A percentile compares a stretch with the other conserved stretches of the same genome.
These are phyloP conservation scores for Desoria tigrina DNA, from an alignment of 2,888 invertebrate genomes.

Conservation along the genomic window DNA sequence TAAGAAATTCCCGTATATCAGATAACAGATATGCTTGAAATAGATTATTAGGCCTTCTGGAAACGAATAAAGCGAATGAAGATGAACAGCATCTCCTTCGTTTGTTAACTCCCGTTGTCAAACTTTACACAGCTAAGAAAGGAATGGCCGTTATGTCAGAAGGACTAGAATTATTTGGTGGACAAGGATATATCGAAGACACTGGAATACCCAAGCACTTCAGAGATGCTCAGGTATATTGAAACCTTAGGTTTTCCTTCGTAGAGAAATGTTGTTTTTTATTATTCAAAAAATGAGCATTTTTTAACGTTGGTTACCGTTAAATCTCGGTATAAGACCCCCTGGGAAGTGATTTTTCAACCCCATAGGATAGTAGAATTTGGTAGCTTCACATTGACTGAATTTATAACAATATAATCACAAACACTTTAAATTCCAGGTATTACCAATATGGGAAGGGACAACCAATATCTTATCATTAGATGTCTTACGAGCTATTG, in stretches of 20 bases:
- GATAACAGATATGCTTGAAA: no score
- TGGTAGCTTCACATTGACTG: no score
- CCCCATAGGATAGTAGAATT: no score
- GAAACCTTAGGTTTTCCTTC: background rate
- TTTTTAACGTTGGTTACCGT: no score
- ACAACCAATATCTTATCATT: conserved; percentile 63
- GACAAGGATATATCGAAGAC: conserved; percentile 64
- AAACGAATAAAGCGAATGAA: conserved; percentile 55
- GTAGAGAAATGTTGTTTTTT: conserved; percentile 15
- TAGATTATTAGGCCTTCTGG: conserved; percentile 59
- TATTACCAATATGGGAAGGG: conserved; percentile 64
- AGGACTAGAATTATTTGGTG: conserved; percentile 63
- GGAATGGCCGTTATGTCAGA: conserved; percentile 60
- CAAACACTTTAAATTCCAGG: no score
- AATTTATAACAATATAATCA: no score
- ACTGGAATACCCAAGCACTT: conserved; percentile 61
- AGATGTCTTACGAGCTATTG: conserved; percentile 61
- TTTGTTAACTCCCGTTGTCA: conserved; percentile 61
- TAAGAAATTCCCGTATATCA: no score
- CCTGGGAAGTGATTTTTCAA: no score
- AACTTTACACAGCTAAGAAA: conserved; percentile 63
- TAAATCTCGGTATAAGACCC: no score
- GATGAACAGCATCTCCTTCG: conserved; percentile 58
- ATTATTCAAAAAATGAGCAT: no score
- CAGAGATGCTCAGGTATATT: conserved; percentile 61